Evolutionary conservation across 1,140 invertebrate genomes (phyloP).

Genomic region (Sesamia nonagrioides): DNA sequence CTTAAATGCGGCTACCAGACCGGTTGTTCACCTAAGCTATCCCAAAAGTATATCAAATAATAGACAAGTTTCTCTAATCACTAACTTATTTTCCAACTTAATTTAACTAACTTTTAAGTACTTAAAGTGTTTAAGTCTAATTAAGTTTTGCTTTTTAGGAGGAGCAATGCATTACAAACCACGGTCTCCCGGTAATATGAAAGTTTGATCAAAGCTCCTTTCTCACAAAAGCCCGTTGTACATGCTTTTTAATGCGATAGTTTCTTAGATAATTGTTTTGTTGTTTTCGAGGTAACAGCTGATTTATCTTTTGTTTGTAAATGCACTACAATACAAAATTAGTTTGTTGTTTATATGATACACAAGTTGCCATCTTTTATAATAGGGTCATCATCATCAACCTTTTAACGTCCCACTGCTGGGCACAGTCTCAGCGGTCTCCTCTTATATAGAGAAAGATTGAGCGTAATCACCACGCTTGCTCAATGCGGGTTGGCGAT

Average conservation of each 20-base stretch:
- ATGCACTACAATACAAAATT: background rate
- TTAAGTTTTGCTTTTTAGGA: constrained; percentile 77
- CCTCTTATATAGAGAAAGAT: too few species aligned
- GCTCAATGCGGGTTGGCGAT: too few species aligned
- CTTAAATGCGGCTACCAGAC: background rate
- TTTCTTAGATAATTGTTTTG: background rate
- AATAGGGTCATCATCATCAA: too few species aligned
- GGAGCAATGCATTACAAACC: constrained; percentile 81
- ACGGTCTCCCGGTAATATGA: constrained; percentile 75
- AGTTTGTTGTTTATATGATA: background rate
- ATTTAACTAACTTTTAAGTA: background rate
- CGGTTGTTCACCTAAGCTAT: constrained; percentile 34
- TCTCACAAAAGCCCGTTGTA: constrained; percentile 30
- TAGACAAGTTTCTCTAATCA: background rate
- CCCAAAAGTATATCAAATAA: background rate
- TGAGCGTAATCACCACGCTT: too few species aligned
- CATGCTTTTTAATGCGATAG: background rate
- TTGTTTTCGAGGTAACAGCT: background rate
- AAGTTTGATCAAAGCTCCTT: constrained; percentile 52
- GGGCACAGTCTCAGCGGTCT: too few species aligned
- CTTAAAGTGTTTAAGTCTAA: constrained; percentile 25
- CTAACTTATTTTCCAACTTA: background rate
- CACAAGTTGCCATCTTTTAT: background rate
- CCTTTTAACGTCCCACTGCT: too few species aligned
- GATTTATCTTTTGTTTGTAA: background rate